A percentile compares a stretch with the other conserved stretches of the same genome.
phyloP scores from a whole-genome alignment of 2,113 vertebrate species.

The Enhydra lutris region DNA sequence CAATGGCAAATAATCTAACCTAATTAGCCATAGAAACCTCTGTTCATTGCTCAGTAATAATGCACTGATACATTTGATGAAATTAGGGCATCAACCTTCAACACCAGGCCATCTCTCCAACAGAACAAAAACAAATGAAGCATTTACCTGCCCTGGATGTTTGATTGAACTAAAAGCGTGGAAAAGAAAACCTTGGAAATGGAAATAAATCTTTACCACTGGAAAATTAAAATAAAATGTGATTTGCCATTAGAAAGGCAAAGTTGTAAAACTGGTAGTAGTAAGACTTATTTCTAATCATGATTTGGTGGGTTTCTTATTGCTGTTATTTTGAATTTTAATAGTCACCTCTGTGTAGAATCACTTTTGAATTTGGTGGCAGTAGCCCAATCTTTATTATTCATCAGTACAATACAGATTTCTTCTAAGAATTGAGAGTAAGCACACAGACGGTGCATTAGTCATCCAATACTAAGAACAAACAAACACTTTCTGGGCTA shows the following conservation, averaged over 20 bases:
- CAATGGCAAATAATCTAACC: slow-evolving; percentile 43
- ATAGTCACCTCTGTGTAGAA: background rate
- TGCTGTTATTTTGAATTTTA: background rate
- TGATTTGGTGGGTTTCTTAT: background rate
- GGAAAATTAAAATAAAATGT: background rate
- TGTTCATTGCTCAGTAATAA: background rate
- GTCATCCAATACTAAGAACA: background rate
- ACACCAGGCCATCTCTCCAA: background rate
- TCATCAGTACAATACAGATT: background rate
- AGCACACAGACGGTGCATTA: background rate
- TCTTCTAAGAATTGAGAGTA: slow-evolving; percentile 2
- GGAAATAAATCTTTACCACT: background rate
- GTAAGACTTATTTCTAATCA: background rate
- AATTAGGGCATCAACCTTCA: background rate
- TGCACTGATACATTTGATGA: background rate
- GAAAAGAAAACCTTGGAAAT: background rate
- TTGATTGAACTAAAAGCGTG: slow-evolving; percentile 6
- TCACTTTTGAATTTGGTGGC: background rate
- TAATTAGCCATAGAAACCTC: slow-evolving; percentile 38
- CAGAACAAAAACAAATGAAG: slow-evolving; percentile 19
- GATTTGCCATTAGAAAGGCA: background rate
- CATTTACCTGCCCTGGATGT: background rate
- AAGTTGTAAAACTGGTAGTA: background rate
- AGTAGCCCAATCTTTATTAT: background rate
- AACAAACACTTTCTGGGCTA: background rate